phyloP scores from a whole-genome alignment of 2,888 invertebrate species.

The Lypha dubia region DNA sequence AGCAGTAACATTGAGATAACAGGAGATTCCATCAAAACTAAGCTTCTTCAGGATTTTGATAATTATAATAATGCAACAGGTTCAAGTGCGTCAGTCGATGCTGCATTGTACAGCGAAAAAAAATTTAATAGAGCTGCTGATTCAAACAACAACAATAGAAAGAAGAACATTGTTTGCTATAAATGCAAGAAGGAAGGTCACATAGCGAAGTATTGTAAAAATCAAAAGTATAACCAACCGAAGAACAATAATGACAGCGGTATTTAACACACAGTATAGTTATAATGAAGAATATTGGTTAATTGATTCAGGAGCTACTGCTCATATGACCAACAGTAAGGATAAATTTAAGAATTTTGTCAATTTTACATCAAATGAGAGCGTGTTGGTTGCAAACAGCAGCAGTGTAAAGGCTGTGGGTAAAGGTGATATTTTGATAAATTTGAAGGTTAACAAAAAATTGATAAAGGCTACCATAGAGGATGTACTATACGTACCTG shows the following conservation, averaged over 20 bases:
- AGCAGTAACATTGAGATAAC: too few species aligned
- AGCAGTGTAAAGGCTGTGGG: conserved; percentile 17
- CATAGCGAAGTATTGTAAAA: conserved; percentile 42
- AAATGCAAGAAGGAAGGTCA: conserved; percentile 49
- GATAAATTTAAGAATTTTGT: conserved; percentile 24
- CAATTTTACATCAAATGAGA: conserved; percentile 10
- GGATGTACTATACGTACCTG: too few species aligned
- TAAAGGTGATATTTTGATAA: conserved; percentile 9
- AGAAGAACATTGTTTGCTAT: conserved; percentile 11
- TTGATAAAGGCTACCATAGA: conserved; percentile 29
- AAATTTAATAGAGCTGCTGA: too few species aligned
- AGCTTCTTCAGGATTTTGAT: too few species aligned
- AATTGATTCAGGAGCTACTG: conserved; percentile 38
- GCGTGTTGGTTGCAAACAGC: conserved; percentile 37
- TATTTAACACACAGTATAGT: background rate
- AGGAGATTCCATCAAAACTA: too few species aligned
- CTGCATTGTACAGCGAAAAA: too few species aligned
- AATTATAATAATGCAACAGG: too few species aligned
- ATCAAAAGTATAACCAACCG: background rate
- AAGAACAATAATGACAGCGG: conserved; percentile 7
- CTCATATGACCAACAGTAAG: conserved; percentile 20
- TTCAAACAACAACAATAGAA: too few species aligned
- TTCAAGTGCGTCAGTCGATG: too few species aligned
- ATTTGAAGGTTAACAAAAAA: conserved; percentile 14
- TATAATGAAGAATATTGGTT: conserved; percentile 17